Conservation (phyloP, 2,113 vertebrate genomes). For the Prionailurus viverrinus region DNA sequence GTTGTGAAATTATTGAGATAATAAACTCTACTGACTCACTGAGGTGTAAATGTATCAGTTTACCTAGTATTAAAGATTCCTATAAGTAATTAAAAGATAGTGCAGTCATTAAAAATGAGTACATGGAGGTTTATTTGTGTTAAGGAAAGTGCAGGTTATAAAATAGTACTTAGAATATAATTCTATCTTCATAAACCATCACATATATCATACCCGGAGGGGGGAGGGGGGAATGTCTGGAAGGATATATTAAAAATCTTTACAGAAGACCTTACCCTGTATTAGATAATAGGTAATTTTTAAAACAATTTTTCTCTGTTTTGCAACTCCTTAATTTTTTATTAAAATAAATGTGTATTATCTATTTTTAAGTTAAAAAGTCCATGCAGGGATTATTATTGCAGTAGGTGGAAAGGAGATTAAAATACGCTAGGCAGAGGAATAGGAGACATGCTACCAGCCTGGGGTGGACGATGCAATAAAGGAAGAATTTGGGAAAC, state of each 20-base stretch:
- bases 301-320: neutral
- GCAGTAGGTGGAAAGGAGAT: neutral
- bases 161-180: conserved; percentile 4
- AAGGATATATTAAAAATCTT: conserved; percentile 2
- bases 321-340: neutral
- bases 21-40: neutral
- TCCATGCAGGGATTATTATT: neutral
- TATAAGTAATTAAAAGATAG: neutral
- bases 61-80: neutral
- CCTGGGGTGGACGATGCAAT: neutral
- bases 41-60: neutral
- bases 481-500: neutral
- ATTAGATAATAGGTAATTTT: conserved; percentile 6
- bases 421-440: neutral
- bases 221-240: neutral
- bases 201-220: neutral
- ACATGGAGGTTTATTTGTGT: neutral
- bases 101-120: neutral
- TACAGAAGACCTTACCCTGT: neutral
- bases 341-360: neutral
- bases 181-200: neutral
- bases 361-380: conserved; percentile 8
- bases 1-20: neutral
- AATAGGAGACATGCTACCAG: neutral
- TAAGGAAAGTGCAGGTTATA: neutral